Evolutionary conservation across 2,888 invertebrate genomes (phyloP), one percentile per base, ranked within the genome.

Genomic region (Lysandra bellargus): DNA sequence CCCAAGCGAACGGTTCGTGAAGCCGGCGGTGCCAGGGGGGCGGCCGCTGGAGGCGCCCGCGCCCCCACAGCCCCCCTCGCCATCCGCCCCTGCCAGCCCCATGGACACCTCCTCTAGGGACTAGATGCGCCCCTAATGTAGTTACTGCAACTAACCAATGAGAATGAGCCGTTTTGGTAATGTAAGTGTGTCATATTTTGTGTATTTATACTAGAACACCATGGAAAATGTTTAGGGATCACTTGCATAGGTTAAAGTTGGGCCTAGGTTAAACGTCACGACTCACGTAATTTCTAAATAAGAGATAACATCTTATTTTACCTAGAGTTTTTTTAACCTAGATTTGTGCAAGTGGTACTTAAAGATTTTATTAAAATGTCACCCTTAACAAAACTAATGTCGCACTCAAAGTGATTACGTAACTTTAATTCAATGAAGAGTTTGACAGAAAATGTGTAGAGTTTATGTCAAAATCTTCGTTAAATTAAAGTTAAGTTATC

Each of bases 1-100:
- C 78, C 94, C 97, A 64, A 96, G 97, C 85, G 98, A 98, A 89
- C 95, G 98, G 84, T 98, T 98, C 88, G 97, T 98, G 81, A 98
- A 98, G 90, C 98, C 98, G 81, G 98, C 98, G 81, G 96, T 97
- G 89, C 98, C 95, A 1, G 81, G 80, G 40, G 82, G 82, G 76
- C 83, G 83, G 79, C 85, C 85, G 81, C 84, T 79, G 84, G 82
- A 73, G 79, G 81, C 79, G 80, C 85, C 75, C 81, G 84, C 79
- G 78, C 80, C 33, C 72, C 81, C 80, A 80, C 83, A 79, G 73
- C 84, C 81, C 80, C 82, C 81, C 80, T 83, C 75, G 81, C 83
- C 82, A 79, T 84, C 78, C 40, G 82, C 87, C 81, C 96, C 96
- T 81, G 96, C 96, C 89, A 97, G 96, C 94, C 97, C 97, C 78